These are phyloP conservation scores for Pocillopora grandis DNA, from an alignment of 92 coral and sea anemone genomes.

Conservation along the genomic window DNA sequence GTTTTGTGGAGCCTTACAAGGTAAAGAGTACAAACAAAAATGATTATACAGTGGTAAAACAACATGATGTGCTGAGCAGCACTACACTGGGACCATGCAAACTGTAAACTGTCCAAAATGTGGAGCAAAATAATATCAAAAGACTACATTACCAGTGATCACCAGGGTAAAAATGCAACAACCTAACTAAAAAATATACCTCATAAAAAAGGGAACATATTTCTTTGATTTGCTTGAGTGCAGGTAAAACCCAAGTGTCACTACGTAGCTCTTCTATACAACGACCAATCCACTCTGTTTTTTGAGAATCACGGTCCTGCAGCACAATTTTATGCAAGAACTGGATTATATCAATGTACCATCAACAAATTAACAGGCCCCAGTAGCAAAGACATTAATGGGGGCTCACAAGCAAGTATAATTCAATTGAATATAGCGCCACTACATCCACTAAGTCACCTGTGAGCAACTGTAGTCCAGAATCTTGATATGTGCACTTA, in stretches of 20 bases:
- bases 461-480: conserved; percentile 99
- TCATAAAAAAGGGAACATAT: conserved; percentile 96
- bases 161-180: too few relatives aligned
- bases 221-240: conserved; percentile 95
- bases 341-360: too few relatives aligned
- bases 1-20: conserved; percentile 93
- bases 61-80: too few relatives aligned
- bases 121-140: too few relatives aligned
- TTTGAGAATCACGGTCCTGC: conserved; percentile 98
- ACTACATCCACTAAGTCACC: conserved; percentile 45
- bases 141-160: too few relatives aligned
- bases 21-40: background rate
- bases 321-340: background rate
- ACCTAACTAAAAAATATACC: conserved; percentile 34
- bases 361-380: too few relatives aligned
- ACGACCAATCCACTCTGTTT: conserved; percentile 97
- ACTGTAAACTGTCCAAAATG: too few relatives aligned
- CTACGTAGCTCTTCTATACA: conserved; percentile 97
- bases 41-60: too few relatives aligned
- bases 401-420: too few relatives aligned
- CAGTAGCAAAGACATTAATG: too few relatives aligned
- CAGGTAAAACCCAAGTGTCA: conserved; percentile 98
- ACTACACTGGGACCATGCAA: too few relatives aligned
- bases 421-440: too few relatives aligned
- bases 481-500: conserved; percentile 96